phyloP scores from a whole-genome alignment of 2,888 invertebrate species.

The Conus canariensis region DNA sequence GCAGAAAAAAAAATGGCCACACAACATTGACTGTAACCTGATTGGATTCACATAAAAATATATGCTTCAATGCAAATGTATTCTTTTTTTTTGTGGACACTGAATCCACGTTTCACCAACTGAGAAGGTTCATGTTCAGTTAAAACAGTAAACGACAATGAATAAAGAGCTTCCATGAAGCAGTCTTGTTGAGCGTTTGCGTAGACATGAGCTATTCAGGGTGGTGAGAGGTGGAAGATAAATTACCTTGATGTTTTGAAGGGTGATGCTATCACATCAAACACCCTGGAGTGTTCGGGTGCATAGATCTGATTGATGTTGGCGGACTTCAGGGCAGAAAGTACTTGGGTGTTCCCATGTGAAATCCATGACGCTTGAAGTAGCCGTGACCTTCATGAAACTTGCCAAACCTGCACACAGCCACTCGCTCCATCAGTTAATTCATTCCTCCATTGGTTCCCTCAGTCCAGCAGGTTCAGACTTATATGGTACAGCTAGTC shows the following conservation, averaged over 20 bases:
- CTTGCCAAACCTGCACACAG: conserved; percentile 70
- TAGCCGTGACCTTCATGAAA: conserved; percentile 73
- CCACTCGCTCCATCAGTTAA: not conserved
- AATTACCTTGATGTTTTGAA: not conserved
- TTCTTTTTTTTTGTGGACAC: too few species aligned
- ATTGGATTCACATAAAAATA: too few species aligned
- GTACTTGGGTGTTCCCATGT: conserved; percentile 78
- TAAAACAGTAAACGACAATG: too few species aligned
- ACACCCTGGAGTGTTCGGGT: not conserved
- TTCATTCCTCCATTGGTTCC: not conserved
- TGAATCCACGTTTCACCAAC: too few species aligned
- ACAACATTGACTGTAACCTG: too few species aligned
- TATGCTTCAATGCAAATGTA: too few species aligned
- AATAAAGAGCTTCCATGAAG: too few species aligned
- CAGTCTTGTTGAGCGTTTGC: not conserved
- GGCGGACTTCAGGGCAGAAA: conserved; percentile 53
- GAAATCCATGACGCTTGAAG: conserved; percentile 70
- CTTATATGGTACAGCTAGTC: too few species aligned
- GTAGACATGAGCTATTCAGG: not conserved
- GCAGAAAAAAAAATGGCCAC: too few species aligned
- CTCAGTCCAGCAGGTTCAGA: too few species aligned
- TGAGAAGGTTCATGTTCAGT: too few species aligned
- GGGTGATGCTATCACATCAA: not conserved
- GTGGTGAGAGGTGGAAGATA: not conserved
- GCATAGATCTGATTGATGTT: too few species aligned